Conservation (phyloP, 2,888 invertebrate species). For the Hydraecia micacea region DNA sequence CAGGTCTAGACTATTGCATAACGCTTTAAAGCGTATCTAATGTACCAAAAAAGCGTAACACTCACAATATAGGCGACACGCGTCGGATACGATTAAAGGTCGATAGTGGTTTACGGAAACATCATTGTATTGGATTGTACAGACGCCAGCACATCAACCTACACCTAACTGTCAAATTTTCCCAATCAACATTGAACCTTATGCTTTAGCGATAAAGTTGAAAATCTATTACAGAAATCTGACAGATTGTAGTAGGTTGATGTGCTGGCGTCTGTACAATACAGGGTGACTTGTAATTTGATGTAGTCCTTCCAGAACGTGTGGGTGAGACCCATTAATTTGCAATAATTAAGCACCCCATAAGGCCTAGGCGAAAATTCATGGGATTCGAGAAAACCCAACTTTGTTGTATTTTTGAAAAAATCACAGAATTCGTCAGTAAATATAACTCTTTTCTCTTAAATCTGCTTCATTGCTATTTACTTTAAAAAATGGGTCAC, state of each 20-base stretch:
- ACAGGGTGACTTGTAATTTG: background rate
- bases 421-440: background rate
- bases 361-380: background rate
- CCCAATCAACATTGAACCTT: too few relatives aligned
- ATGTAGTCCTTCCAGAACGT: background rate
- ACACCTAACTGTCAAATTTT: too few relatives aligned
- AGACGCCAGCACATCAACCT: too few relatives aligned
- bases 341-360: background rate
- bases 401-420: background rate
- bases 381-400: background rate
- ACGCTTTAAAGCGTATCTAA: slow-evolving; percentile 29
- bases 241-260: too few relatives aligned
- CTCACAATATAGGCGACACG: slow-evolving; percentile 28
- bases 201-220: too few relatives aligned
- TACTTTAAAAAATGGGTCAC: too few relatives aligned
- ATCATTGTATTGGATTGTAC: background rate
- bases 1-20: slow-evolving; percentile 22
- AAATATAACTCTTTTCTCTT: background rate
- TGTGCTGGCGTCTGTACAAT: too few relatives aligned
- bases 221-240: too few relatives aligned
- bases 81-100: slow-evolving; percentile 8
- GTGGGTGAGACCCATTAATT: background rate
- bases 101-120: background rate
- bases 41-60: slow-evolving; percentile 28
- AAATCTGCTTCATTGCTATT: too few relatives aligned